Conservation (phyloP, 2,113 vertebrate species). For the Odocoileus hemionus region DNA sequence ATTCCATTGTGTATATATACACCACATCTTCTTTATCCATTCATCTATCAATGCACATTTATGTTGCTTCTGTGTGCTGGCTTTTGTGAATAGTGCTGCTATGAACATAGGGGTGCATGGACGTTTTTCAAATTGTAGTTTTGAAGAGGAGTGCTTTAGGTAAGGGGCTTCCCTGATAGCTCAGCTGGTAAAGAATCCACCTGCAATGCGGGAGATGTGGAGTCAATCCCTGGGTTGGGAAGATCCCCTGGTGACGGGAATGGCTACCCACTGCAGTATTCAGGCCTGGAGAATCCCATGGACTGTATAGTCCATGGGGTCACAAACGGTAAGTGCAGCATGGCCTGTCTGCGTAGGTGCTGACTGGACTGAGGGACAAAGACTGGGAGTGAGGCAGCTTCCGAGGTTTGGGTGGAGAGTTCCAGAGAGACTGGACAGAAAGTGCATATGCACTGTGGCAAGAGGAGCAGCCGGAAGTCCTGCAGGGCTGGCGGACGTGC, state of each 20-base stretch:
- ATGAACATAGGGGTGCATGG: background rate
- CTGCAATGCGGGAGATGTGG: background rate
- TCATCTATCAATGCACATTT: background rate
- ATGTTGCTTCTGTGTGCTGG: background rate
- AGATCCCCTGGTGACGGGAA: background rate
- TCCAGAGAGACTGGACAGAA: background rate
- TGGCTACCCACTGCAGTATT: background rate
- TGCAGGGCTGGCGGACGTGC: fast-evolving
- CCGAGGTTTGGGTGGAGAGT: background rate
- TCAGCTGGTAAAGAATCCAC: background rate
- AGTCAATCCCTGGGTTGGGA: background rate
- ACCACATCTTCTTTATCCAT: background rate
- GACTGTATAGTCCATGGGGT: fast-evolving
- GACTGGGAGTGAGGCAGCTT: background rate
- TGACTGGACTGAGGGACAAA: background rate
- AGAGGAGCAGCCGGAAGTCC: background rate
- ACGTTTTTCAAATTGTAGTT: background rate
- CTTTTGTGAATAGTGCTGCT: background rate
- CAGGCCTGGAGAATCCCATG: background rate
- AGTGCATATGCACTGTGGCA: background rate
- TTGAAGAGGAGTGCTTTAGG: background rate
- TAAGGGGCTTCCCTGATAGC: background rate
- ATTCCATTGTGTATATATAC: background rate
- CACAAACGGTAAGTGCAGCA: background rate
- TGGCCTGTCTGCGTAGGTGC: background rate